Base-by-base conservation (phyloP, 1,140 invertebrate species). In the Heliconius eleuchia region DNA sequence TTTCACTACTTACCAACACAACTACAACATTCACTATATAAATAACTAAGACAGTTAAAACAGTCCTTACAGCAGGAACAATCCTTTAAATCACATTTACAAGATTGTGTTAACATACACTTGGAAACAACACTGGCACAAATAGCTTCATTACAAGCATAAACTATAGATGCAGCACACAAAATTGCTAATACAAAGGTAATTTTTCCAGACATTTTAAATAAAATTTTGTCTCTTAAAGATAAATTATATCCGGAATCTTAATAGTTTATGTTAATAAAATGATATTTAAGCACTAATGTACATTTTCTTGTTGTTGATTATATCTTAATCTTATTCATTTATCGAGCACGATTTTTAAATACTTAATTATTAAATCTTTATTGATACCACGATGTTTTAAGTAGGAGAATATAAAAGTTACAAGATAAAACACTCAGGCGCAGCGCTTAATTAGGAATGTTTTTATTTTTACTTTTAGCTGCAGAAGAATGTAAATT, bases 81-180 rank as follows among this genome's bases (percentile, higher is more conserved):
- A 90, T 98, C 97, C 83, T 97, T 97, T 83, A 98, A 95, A 89
- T 99, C 98, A 94, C 98, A 99, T 92, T 99, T 99, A 94, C 99
- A 99, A 37, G 98, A 98, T 88, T 99, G 97, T 19, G 98, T 99
- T 52, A 99, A 95, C 96, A 99, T 97, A 90, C 98, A 99, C 94
- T 99, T 99, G 89, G 98, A 99, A 6, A 99, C 99, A 37, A 99
- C 97, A 87, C 98, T 98, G 1, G 97, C 98, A 95, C 98, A 99
- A 76, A 99, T 96, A 18, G 97, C 97, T 94, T 99, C 97, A 93
- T 99, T 98, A 91, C 98, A 98, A 23, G 91, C 91, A 76, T 91
- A 91, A 23, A 89, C 83, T 79, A 94, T 87, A 16, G 90, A 89
- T 70, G 93, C 83, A 27, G 89, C 80, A 77, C 88, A 88, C 74